These are phyloP conservation scores for Brachypterus glaber DNA, from an alignment of 2,888 invertebrate species.

Conservation along the genomic window DNA sequence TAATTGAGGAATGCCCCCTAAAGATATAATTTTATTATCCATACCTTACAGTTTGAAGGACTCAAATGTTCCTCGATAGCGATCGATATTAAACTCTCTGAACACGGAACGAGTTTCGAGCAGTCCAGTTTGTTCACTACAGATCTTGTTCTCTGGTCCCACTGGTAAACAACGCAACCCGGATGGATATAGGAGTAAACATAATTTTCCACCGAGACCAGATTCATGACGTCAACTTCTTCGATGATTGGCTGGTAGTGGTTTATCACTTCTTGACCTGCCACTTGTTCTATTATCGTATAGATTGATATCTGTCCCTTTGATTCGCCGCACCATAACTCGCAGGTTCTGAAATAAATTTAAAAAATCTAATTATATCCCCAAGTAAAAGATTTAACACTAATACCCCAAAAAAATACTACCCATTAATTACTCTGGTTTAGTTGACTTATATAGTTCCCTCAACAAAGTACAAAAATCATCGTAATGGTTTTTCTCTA, in stretches of 20 bases:
- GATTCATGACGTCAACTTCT: constrained; percentile 59
- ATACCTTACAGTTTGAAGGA: constrained; percentile 64
- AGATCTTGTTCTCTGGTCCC: constrained; percentile 59
- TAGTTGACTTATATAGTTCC: no score
- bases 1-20: no score
- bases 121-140: constrained; percentile 78
- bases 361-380: no score
- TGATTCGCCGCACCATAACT: constrained; percentile 84
- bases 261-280: constrained; percentile 59
- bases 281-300: constrained; percentile 56
- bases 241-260: constrained; percentile 52
- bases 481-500: no score
- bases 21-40: no score
- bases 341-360: constrained; percentile 50
- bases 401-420: no score
- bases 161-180: constrained; percentile 81
- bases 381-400: no score
- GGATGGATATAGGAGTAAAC: constrained; percentile 80
- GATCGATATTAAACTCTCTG: constrained; percentile 84
- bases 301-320: constrained; percentile 73
- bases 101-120: constrained; percentile 84
- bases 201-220: constrained; percentile 52
- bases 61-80: constrained; percentile 80
- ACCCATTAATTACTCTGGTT: no score
- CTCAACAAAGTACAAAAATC: no score